Base-by-base conservation (phyloP, 53 echinoderm and acorn worm genomes). In the Astropecten irregularis region DNA sequence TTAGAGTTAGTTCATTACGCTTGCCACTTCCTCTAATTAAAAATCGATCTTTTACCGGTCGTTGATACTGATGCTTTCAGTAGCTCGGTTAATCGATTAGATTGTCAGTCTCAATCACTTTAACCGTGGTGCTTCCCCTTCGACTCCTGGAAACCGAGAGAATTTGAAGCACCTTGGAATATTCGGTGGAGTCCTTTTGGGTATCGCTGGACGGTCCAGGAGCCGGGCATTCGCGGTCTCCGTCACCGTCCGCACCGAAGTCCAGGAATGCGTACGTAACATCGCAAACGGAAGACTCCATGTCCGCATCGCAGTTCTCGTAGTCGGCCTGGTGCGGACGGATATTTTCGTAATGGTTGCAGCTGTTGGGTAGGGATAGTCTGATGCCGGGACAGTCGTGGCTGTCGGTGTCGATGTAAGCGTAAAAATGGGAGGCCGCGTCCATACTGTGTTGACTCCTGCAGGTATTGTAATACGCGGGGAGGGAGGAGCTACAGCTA, bases 91-190 rank as follows among this genome's bases (percentile, higher is more conserved):
- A 11, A 62, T 33, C 33, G 3, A 23, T 62, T 32, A 42, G 11
- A 11, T 42, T 42, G 6, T 18, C 68, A 40, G 68, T 68, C 68
- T 68, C 42, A 11, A 68, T 68, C 1, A 79, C 79, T 6, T 40
- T 60, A 9, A 79, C 79, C n/a, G n/a, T 79, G 44, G 62, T 47
- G 49, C 79, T 79, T 2, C 79, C 79, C 7, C 79, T 60, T 44
- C 79, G 79, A 79, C 79, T 79, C 79, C 79, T 42, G 49, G 37
- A 62, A 60, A 79, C 79, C 33, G 79, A 61, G 13, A 79, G 19
- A 13, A 79, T 61, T 32, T 79, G 31, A 9, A 46, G 62, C 48
- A 79, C 48, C 57, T 47, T 79, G 2, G 79, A 60, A 46, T 79
- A 79, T 21, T 79, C 79, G 63, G 34, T 62, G 9, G 62, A 19